phyloP scores from a whole-genome alignment of 2,888 invertebrate species.

The Hirtodrosophila trivittata region DNA sequence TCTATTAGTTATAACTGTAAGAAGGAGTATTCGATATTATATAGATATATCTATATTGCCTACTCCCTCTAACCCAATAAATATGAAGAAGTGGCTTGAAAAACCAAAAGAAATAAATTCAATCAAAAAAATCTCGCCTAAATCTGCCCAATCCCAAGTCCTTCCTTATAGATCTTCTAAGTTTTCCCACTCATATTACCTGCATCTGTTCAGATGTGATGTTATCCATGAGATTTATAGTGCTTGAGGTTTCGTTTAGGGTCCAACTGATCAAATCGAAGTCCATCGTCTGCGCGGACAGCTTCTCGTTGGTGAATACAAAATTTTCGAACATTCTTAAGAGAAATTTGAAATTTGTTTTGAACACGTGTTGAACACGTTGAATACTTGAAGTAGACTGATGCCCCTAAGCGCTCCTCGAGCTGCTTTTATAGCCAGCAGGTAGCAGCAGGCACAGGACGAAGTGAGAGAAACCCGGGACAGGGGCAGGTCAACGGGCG shows the following conservation, averaged over 20 bases:
- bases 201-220: slow-evolving; percentile 25
- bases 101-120: too few species aligned
- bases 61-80: too few species aligned
- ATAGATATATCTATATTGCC: too few species aligned
- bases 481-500: neutral
- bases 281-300: slow-evolving; percentile 71
- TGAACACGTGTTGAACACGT: slow-evolving; percentile 60
- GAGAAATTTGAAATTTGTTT: neutral
- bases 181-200: slow-evolving; percentile 28
- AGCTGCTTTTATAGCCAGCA: slow-evolving; percentile 54
- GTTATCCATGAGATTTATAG: slow-evolving; percentile 39
- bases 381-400: slow-evolving; percentile 64
- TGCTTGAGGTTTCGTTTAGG: slow-evolving; percentile 17
- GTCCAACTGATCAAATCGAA: slow-evolving; percentile 67
- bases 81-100: too few species aligned
- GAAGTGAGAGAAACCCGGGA: neutral
- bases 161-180: neutral
- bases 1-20: too few species aligned
- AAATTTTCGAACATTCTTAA: slow-evolving; percentile 65
- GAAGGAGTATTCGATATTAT: too few species aligned
- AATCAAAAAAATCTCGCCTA: too few species aligned
- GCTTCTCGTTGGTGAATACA: slow-evolving; percentile 59
- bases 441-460: slow-evolving; percentile 26
- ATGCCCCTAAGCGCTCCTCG: neutral
- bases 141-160: too few species aligned